These are phyloP conservation scores for Characodon lateralis DNA, from an alignment of 2,797 vertebrate species.

Conservation along the genomic window DNA sequence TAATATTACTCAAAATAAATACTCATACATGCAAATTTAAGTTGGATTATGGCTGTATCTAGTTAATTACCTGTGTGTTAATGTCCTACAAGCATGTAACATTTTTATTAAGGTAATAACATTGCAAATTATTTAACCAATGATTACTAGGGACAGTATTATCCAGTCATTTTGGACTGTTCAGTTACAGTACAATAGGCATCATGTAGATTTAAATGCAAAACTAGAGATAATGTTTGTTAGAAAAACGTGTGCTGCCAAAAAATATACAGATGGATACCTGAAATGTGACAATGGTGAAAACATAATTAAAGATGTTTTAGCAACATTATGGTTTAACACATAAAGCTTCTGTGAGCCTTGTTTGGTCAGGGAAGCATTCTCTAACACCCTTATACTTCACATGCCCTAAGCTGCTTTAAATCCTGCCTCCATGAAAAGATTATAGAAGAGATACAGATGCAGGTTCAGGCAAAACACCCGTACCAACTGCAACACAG, in stretches of 20 bases:
- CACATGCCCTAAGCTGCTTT: not conserved
- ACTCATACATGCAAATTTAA: not conserved
- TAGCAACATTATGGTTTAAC: not conserved
- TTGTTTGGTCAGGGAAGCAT: constrained; percentile 4
- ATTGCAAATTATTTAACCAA: not conserved
- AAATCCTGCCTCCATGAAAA: constrained; percentile 15
- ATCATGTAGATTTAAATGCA: not conserved
- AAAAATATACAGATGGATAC: not conserved
- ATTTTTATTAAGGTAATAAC: not conserved
- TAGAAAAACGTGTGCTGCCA: not conserved
- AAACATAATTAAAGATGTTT: not conserved
- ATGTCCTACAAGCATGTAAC: not conserved
- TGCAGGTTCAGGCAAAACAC: constrained; percentile 27
- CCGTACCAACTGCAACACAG: constrained; percentile 21
- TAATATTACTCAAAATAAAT: not conserved
- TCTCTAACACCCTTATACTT: not conserved
- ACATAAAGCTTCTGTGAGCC: constrained; percentile 17
- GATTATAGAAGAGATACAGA: not conserved
- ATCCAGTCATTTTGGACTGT: not conserved
- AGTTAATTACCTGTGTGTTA: not conserved
- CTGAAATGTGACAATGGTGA: not conserved
- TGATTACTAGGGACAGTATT: not conserved
- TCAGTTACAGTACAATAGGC: not conserved
- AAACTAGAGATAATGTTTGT: not conserved
- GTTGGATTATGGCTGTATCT: not conserved